A percentile compares a stretch with the other conserved stretches of the same genome.
These are phyloP conservation scores for Brachylomia viminalis DNA, from an alignment of 2,888 invertebrate species.

Conservation along the genomic window DNA sequence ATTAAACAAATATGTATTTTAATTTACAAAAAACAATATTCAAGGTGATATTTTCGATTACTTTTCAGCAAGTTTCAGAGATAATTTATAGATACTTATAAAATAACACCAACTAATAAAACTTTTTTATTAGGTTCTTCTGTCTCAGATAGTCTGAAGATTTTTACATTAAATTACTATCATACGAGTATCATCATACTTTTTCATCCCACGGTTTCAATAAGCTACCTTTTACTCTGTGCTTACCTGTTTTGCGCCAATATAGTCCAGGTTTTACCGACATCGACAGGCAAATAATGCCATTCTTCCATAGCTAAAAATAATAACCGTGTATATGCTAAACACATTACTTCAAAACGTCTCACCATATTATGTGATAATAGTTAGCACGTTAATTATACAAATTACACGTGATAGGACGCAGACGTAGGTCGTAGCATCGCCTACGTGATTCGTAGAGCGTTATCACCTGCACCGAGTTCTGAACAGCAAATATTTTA, in stretches of 20 bases:
- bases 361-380: background rate
- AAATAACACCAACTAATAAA: constrained; percentile 14
- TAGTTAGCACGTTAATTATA: constrained; percentile 30
- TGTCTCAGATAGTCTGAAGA: background rate
- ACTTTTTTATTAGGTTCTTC: constrained; percentile 2
- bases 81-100: background rate
- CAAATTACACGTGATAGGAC: constrained; percentile 3
- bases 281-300: background rate
- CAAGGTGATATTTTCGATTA: constrained; percentile 19
- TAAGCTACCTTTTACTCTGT: background rate
- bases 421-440: constrained; percentile 21
- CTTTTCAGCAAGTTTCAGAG: background rate
- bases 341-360: constrained; percentile 24
- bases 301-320: background rate
- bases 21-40: constrained; percentile 1
- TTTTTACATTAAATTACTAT: background rate
- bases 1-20: constrained; percentile 13
- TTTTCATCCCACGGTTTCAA: background rate
- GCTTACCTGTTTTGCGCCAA: background rate
- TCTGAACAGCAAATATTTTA: constrained; percentile 16
- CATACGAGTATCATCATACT: background rate
- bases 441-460: constrained; percentile 49
- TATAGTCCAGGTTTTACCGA: background rate
- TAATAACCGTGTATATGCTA: background rate
- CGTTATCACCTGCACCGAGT: constrained; percentile 60